Evolutionary conservation across 2,113 vertebrate genomes (phyloP), one percentile per base, ranked within the genome.

Genomic region (Alligator mississippiensis): DNA sequence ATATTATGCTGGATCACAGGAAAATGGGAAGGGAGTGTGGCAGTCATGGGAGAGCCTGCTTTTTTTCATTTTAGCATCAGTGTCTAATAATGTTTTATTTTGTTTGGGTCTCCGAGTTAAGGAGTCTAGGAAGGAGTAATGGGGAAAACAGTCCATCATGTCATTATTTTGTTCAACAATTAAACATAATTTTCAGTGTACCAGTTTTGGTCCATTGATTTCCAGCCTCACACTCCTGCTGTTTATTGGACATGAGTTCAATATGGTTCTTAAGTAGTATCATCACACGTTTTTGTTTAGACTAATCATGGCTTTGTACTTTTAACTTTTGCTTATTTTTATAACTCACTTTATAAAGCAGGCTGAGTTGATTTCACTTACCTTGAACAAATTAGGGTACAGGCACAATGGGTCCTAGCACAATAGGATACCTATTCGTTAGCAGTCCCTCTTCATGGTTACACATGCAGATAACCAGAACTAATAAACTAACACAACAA

Each of bases 361-460:
- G 62, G 55, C 85, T 89, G 59, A 78, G 85, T 93, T 91, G 83
- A 84, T 90, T 88, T 91, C 82, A 83, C 11, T 94, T 94, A 70
- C 84, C 62, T 72, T 38, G 83, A 70, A 22, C 76, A 86, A 66
- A 85, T 88, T 55, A 61, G 47, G 89, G 84, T 79, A 72, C 47
- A 16, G 76, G 76, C 82, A 38, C 87, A 78, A 54, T 85, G 77
- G 47, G 47, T 47, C n/a, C 80, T 87, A 55, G 89, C 59, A 55
- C 63, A 78, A 55, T 85, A 79, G 47, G 87, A 89, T 89, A 76
- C 24, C 58, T 82, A 55, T 89, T 93, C 60, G 47, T 81, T 38
- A 68, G 85, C 91, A 47, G n/a, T 70, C 19, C 22, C 16, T 91
- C 86, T 83, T 92, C 19, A 47, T 83, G 76, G 85, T 91, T 91